A percentile compares a stretch with the other conserved stretches of the same genome.
phyloP scores from a whole-genome alignment of 2,888 invertebrate genomes.

The Terebella lapidaria region DNA sequence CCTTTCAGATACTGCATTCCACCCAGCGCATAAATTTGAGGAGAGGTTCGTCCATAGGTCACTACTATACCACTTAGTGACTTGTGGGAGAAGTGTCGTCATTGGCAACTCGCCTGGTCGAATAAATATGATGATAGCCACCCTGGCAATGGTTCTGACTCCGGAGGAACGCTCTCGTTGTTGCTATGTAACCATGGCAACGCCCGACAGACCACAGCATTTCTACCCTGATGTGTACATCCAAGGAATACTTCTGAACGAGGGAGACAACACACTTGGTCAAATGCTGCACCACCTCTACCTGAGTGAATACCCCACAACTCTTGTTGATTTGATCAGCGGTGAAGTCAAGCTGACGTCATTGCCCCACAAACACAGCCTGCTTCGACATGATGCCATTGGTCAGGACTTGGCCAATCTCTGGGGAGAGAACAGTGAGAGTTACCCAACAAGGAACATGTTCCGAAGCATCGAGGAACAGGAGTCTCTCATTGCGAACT shows the following conservation, averaged over 20 bases:
- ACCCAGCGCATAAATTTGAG: background rate
- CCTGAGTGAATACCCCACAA: background rate
- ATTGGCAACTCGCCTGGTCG: conserved; percentile 34
- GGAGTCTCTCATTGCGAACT: background rate
- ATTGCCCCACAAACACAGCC: background rate
- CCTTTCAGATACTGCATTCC: background rate
- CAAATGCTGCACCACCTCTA: background rate
- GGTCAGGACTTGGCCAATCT: background rate
- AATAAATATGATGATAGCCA: conserved; percentile 38
- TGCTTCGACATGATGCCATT: background rate
- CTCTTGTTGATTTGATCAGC: background rate
- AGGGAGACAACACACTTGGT: background rate
- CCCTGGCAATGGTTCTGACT: conserved; percentile 37
- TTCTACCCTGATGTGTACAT: background rate
- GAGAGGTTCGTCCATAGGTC: conserved; percentile 30
- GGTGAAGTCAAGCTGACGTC: background rate
- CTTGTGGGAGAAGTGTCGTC: conserved; percentile 37
- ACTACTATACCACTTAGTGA: conserved; percentile 42
- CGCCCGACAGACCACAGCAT: background rate
- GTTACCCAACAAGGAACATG: background rate
- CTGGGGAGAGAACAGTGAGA: background rate
- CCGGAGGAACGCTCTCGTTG: conserved; percentile 35
- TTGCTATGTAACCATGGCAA: conserved; percentile 23
- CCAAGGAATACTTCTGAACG: background rate
- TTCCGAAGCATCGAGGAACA: background rate